A percentile compares a stretch with the other conserved stretches of the same genome.
phyloP scores from a whole-genome alignment of 2,113 vertebrate genomes.

The Raja brachyura region DNA sequence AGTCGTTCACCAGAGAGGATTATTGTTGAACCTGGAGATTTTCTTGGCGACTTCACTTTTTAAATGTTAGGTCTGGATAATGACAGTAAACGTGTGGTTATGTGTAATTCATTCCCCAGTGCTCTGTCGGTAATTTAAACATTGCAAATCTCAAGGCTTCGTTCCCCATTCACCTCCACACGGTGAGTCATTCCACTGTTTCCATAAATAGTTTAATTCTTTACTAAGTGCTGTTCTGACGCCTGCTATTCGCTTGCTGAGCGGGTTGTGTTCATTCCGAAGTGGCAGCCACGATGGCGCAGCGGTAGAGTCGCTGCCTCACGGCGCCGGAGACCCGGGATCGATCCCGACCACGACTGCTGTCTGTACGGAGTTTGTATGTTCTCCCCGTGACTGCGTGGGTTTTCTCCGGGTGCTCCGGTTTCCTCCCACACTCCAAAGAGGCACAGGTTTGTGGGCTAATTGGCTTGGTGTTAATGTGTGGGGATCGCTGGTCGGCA shows the following conservation, averaged over 20 bases:
- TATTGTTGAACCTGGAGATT: background rate
- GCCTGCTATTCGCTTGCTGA: background rate
- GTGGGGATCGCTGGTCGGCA: too few species aligned
- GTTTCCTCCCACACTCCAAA: too few species aligned
- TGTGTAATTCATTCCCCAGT: background rate
- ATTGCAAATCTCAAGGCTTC: background rate
- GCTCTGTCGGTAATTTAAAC: background rate
- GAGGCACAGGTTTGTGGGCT: too few species aligned
- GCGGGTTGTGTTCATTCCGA: background rate
- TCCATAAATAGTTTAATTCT: slow-evolving; percentile 10
- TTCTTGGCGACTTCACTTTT: background rate
- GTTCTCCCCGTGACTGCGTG: too few species aligned
- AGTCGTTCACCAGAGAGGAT: background rate
- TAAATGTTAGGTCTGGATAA: background rate
- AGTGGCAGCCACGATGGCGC: too few species aligned
- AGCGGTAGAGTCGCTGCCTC: too few species aligned
- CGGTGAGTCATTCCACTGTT: background rate
- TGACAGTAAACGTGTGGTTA: background rate
- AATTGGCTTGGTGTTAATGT: too few species aligned
- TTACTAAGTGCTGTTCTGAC: background rate
- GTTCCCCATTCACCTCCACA: background rate
- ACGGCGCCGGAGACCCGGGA: too few species aligned
- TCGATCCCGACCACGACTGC: too few species aligned
- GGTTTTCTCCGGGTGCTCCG: too few species aligned
- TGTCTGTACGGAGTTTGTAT: too few species aligned